Evolutionary conservation across 2,888 invertebrate genomes (phyloP), one percentile per base, ranked within the genome.

Genomic region (Trachelus iudaicus): DNA sequence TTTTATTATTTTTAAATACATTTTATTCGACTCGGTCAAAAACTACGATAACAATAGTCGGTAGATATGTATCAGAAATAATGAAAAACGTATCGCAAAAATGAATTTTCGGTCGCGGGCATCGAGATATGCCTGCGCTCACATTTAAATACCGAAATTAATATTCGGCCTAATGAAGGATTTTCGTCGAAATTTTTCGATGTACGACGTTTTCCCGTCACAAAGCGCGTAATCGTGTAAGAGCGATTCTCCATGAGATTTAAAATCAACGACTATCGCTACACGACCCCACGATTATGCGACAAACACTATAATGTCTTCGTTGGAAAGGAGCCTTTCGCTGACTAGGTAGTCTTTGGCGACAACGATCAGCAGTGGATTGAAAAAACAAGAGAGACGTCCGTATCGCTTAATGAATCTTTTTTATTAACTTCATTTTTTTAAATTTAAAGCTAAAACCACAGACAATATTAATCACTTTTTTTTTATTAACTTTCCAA

Each of bases 21-120:
- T 85, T 88, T 89, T 90, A 90, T 88, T 91, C 88, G 90, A 90
- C 88, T 90, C 89, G 87, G 89, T 91, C 90, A 91, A 91, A 90
- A 90, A 90, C 90, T 91, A 91, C 90, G 87, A 87, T 90, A 91
- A 90, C 90, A 91, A 90, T 90, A 90, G 85, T 89, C 87, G 87
- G 87, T 90, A 88, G 89, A 90, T 91, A 90, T 91, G 90, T 90
- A 88, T 89, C 86, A 86, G 89, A 89, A 90, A 90, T 89, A 85
- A 86, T 82, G 56, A 23, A 23, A 56, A 56, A 56, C 56, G 56
- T 56, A 78, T 35, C 30, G 75, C 81, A 76, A 71, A 75, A 37
- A 35, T 34, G 71, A 34, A 34, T 34, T 71, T 6, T 71, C 71
- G 71, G 34, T 34, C 71, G 30, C 30, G 23, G 23, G 56, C 56